Evolutionary conservation across 2,888 invertebrate species (phyloP).

Genomic region (Drosophila demipolita): DNA sequence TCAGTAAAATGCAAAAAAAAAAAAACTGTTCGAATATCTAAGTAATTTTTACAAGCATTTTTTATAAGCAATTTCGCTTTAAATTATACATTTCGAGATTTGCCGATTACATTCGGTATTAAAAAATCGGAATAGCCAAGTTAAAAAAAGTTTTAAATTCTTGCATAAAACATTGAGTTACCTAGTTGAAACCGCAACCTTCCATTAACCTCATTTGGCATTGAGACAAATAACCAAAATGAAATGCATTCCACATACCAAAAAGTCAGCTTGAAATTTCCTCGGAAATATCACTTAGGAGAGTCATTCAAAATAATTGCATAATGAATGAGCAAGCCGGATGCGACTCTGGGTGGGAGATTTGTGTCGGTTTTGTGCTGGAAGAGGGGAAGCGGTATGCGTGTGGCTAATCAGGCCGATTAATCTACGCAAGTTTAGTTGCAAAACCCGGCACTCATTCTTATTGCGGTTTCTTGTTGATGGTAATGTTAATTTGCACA

Average conservation of each 20-base stretch:
- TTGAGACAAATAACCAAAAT: conserved; percentile 12
- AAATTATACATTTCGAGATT: neutral
- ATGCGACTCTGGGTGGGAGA: conserved; percentile 20
- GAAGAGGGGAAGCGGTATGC: conserved; percentile 27
- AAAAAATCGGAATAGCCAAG: neutral
- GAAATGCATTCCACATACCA: conserved; percentile 26
- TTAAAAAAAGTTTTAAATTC: too few species aligned
- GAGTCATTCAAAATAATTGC: conserved; percentile 83
- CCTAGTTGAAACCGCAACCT: neutral
- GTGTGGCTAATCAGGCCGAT: conserved; percentile 78
- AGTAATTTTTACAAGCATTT: neutral
- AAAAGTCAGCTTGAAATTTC: conserved; percentile 34
- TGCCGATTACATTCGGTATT: too few species aligned
- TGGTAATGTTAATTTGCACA: conserved; percentile 79
- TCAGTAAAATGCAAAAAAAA: neutral
- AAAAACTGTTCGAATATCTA: neutral
- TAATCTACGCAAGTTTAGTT: conserved; percentile 72
- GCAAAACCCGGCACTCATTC: conserved; percentile 31
- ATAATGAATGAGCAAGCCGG: conserved; percentile 71
- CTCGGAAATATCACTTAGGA: conserved; percentile 79
- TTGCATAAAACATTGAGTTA: neutral
- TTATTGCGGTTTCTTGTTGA: conserved; percentile 50
- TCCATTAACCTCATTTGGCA: conserved; percentile 13
- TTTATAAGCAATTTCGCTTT: neutral
- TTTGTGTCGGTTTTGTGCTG: neutral